phyloP scores from a whole-genome alignment of 2,113 vertebrate genomes.

The Lethenteron camtschaticum region DNA sequence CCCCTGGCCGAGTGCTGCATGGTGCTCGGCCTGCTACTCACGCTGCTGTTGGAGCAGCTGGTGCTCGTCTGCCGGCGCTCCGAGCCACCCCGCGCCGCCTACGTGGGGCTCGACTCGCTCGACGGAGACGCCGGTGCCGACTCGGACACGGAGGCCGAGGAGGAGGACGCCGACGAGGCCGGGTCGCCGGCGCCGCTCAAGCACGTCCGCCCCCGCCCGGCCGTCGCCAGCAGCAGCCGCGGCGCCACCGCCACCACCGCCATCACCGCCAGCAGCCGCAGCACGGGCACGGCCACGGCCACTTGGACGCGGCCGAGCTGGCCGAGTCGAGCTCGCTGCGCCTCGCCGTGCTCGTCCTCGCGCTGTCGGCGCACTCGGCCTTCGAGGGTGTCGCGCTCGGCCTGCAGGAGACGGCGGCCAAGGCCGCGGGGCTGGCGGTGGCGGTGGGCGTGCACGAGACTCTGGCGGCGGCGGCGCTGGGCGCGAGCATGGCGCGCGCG shows the following conservation, averaged over 20 bases:
- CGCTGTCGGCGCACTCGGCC: constrained; percentile 50
- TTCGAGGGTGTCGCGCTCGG: constrained; percentile 72
- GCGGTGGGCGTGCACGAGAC: constrained; percentile 63
- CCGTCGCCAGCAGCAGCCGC: too few relatives aligned
- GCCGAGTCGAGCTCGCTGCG: constrained; percentile 32
- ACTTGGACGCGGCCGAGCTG: constrained; percentile 25
- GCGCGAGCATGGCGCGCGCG: constrained; percentile 46
- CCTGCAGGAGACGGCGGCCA: constrained; percentile 43
- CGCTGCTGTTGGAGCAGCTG: constrained; percentile 56
- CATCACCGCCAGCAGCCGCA: constrained; percentile 11
- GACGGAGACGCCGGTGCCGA: constrained; percentile 44
- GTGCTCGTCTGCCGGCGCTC: constrained; percentile 58
- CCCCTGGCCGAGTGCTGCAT: constrained; percentile 58
- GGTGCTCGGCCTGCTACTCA: constrained; percentile 65
- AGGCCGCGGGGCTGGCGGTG: constrained; percentile 39
- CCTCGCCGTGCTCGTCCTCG: constrained; percentile 44
- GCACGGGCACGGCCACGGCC: constrained; percentile 16
- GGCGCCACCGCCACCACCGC: background rate
- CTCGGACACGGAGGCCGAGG: constrained; percentile 62
- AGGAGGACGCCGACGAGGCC: constrained; percentile 50
- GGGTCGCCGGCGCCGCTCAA: constrained; percentile 7
- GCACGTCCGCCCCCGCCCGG: too few relatives aligned
- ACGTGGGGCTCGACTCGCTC: constrained; percentile 77
- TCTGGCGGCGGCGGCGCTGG: constrained; percentile 46
- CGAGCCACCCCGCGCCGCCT: constrained; percentile 28